These are phyloP conservation scores for Pseudorasbora parva DNA, from an alignment of 2,113 vertebrate species.

Conservation along the genomic window DNA sequence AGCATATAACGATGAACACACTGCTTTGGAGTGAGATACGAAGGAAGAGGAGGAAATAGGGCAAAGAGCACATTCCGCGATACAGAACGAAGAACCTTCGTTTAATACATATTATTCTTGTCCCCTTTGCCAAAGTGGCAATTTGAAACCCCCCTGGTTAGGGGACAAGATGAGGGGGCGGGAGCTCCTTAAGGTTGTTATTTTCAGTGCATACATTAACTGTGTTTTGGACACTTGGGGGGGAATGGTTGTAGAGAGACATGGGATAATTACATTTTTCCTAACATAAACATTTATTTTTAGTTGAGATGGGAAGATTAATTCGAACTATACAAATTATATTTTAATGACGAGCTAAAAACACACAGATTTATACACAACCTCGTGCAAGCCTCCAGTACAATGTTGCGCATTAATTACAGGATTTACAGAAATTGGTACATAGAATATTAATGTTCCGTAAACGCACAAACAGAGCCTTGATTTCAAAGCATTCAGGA, in stretches of 20 bases:
- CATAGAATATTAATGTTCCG: background rate
- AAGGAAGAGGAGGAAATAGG: slow-evolving; percentile 63
- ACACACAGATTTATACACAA: background rate
- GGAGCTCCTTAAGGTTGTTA: slow-evolving; percentile 61
- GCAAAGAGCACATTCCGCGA: slow-evolving; percentile 73
- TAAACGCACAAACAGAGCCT: background rate
- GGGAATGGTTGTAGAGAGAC: no score
- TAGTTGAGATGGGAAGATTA: background rate
- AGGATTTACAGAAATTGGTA: background rate
- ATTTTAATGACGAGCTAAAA: background rate
- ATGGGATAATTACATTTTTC: background rate
- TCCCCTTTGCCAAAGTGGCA: slow-evolving; percentile 70
- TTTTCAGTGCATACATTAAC: slow-evolving; percentile 61
- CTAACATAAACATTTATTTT: background rate
- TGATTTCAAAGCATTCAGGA: background rate
- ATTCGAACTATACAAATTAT: background rate
- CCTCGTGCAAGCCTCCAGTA: background rate
- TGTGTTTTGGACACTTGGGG: slow-evolving; percentile 58
- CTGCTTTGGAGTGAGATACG: slow-evolving; percentile 55
- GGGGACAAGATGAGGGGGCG: slow-evolving; percentile 55
- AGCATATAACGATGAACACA: slow-evolving; percentile 24
- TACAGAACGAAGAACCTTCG: slow-evolving; percentile 74
- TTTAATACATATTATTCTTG: slow-evolving; percentile 77
- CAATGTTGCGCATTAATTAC: background rate
- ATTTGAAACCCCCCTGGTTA: slow-evolving; percentile 68